phyloP scores from a whole-genome alignment of 2,113 vertebrate genomes.

The Misgurnus anguillicaudatus region DNA sequence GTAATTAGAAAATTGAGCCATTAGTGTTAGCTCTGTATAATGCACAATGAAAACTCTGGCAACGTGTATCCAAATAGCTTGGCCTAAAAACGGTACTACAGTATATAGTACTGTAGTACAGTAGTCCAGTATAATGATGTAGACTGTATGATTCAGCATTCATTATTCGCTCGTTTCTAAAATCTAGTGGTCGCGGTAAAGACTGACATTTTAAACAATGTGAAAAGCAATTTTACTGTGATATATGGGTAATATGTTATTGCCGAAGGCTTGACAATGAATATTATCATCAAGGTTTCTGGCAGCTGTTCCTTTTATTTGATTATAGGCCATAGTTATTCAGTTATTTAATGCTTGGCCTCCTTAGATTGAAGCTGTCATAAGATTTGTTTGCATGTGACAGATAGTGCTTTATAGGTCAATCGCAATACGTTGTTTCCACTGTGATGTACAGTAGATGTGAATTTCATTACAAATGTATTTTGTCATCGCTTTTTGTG shows the following conservation, averaged over 20 bases:
- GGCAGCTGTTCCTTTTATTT: not conserved
- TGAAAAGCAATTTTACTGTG: not conserved
- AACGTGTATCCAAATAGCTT: not conserved
- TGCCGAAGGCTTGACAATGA: not conserved
- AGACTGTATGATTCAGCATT: not conserved
- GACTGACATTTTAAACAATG: not conserved
- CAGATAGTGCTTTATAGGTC: not conserved
- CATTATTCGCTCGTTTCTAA: slow-evolving; percentile 14
- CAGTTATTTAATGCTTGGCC: not conserved
- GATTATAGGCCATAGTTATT: not conserved
- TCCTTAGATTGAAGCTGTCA: not conserved
- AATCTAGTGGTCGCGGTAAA: slow-evolving; percentile 4
- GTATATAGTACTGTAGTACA: not conserved
- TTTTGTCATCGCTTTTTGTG: slow-evolving; percentile 6
- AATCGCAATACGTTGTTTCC: not conserved
- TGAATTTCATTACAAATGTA: slow-evolving; percentile 17
- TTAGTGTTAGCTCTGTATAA: slow-evolving; percentile 9
- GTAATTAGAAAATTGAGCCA: not conserved
- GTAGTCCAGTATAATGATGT: not conserved
- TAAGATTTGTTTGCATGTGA: slow-evolving; percentile 1
- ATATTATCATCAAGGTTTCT: not conserved
- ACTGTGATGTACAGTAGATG: slow-evolving; percentile 28
- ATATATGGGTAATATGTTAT: not conserved
- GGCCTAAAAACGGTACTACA: not conserved
- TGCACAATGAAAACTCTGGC: slow-evolving; percentile 16